Percentiles rank a stretch among this genome's conserved stretches.
Evolutionary conservation across 2,888 invertebrate species (phyloP).

Genomic region (Heliconius sara): DNA sequence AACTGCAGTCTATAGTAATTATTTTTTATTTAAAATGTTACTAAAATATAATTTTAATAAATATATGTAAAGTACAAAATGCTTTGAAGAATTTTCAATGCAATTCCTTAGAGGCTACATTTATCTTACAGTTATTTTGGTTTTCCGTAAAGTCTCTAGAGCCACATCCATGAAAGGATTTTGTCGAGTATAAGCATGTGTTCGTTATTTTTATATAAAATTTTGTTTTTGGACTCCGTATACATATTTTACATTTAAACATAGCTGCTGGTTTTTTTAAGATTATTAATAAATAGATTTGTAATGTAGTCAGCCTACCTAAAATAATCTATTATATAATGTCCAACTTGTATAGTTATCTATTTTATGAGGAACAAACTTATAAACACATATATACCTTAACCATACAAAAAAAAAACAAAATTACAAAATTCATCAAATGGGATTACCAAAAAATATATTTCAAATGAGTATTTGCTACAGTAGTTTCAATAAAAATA

Average conservation of each 20-base stretch:
- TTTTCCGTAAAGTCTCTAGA: conserved; percentile 20
- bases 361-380: not conserved
- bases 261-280: not conserved
- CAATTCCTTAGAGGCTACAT: conserved; percentile 23
- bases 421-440: not conserved
- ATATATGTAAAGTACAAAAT: not conserved
- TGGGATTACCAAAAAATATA: not conserved
- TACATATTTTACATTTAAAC: not conserved
- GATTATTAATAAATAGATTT: too few relatives aligned
- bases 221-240: not conserved
- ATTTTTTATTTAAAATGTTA: not conserved
- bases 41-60: conserved; percentile 1
- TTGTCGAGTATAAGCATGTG: conserved; percentile 16
- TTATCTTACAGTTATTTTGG: conserved; percentile 28
- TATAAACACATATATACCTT: not conserved
- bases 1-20: too few relatives aligned
- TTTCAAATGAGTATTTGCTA: not conserved
- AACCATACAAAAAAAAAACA: not conserved
- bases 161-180: conserved; percentile 25
- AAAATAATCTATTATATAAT: too few relatives aligned
- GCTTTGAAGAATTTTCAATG: conserved; percentile 24
- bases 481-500: not conserved
- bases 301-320: too few relatives aligned
- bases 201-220: conserved; percentile 14
- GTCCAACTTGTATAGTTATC: too few relatives aligned